Conservation (phyloP, 2,113 vertebrate genomes). For the Ariopsis seemanni region DNA sequence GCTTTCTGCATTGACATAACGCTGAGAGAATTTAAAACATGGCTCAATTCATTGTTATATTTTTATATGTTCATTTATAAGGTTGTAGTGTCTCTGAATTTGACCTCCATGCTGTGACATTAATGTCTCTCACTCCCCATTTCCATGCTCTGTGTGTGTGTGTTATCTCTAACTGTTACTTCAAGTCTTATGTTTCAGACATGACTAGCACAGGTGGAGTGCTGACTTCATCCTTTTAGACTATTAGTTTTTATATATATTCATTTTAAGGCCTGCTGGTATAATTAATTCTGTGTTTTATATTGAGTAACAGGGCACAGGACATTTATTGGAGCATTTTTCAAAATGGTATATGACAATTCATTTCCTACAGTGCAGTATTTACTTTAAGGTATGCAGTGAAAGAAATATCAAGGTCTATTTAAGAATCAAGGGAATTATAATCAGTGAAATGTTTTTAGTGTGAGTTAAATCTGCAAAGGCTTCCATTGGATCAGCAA, state of each 20-base stretch:
- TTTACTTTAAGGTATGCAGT: not conserved
- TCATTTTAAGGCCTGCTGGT: not conserved
- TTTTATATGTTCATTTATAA: not conserved
- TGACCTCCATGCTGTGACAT: not conserved
- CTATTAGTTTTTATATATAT: not conserved
- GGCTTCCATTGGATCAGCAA: constrained; percentile 53
- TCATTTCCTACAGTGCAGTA: not conserved
- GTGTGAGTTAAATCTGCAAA: constrained; percentile 46
- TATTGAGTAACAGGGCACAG: not conserved
- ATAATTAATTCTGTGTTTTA: constrained; percentile 14
- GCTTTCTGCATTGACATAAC: constrained; percentile 31
- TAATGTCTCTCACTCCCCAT: not conserved
- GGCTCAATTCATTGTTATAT: not conserved
- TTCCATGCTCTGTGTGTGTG: not conserved
- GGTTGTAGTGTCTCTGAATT: not conserved
- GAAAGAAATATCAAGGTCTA: constrained; percentile 25
- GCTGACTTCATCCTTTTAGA: constrained; percentile 18
- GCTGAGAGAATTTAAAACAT: constrained; percentile 38
- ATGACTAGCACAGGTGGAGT: constrained; percentile 12
- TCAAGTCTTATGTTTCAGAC: constrained; percentile 29
- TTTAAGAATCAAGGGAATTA: constrained; percentile 27
- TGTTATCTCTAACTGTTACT: constrained; percentile 29
- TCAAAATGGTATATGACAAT: constrained; percentile 11
- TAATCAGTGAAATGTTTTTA: constrained; percentile 38
- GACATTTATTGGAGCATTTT: not conserved